Base-by-base conservation (phyloP, 1,140 invertebrate species). In the Pseudoatta argentina region DNA sequence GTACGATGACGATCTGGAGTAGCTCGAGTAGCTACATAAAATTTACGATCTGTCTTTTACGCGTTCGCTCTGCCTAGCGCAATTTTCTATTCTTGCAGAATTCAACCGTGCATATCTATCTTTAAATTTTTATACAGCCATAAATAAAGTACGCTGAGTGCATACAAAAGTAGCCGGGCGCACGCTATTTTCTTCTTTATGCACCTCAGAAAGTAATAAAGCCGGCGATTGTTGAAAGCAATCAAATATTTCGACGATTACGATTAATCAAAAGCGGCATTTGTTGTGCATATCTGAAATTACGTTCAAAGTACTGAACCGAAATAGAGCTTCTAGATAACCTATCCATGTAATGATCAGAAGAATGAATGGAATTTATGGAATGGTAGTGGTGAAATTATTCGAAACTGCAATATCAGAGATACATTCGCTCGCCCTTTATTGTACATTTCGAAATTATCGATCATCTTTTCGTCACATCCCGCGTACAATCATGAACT, bases 31-130 rank as follows among this genome's bases (percentile, higher is more conserved):
- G 69, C 39, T 27, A 4, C 14, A 16, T 71, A 71, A 71, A 71
- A 71, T 27, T 71, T 71, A 71, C 34, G 44, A 71, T 71, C 39
- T 48, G 44, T 51, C 67, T 71, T 67, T 71, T 51, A 71, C n/a
- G 30, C 7, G 39, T 27, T 71, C 14, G 21, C 44, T 14, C 24
- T n/a, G 64, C n/a, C 64, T 27, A 24, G 21, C 16, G 6, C 24
- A 27, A 18, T 71, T 51, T 51, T 18, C 24, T 72, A 71, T 51
- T 48, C 48, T 53, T 72, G 16, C 24, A 53, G 69, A 27, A 53
- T 53, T 72, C 67, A 44, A 3, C 21, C 48, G 27, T 75, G 51
- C 51, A 73, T 75, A 55, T 75, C 69, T 51, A 27, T n/a, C 71
- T 75, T 75, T 55, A 10, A 75, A 34, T 57, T 57, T 34, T 75